Evolutionary conservation across 2,113 vertebrate genomes (phyloP).

Genomic region (Mastomys natalensis): DNA sequence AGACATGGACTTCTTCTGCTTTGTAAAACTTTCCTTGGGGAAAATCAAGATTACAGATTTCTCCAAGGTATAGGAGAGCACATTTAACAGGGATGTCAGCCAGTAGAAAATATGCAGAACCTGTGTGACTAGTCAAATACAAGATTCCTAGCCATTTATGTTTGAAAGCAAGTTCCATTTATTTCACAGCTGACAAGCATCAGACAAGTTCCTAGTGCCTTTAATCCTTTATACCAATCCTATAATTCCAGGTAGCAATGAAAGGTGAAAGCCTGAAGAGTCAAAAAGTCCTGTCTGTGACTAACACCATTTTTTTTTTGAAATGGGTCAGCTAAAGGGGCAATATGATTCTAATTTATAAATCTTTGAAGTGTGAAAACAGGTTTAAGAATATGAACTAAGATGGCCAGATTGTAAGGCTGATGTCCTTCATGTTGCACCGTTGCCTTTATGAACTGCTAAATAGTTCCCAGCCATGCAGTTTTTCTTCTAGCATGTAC

Average conservation of each 20-base stretch:
- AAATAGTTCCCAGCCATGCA: not conserved
- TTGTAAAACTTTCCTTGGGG: conserved; percentile 26
- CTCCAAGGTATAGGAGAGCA: conserved; percentile 21
- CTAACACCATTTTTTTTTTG: not conserved
- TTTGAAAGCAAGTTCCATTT: not conserved
- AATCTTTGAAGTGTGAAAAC: not conserved
- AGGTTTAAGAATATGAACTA: not conserved
- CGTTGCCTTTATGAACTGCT: not conserved
- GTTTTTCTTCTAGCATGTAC: not conserved
- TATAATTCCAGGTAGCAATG: not conserved
- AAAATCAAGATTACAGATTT: conserved; percentile 45
- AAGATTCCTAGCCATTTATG: not conserved
- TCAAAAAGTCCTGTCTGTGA: conserved; percentile 2
- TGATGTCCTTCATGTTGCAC: not conserved
- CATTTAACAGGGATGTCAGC: not conserved
- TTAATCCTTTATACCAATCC: not conserved
- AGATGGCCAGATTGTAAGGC: not conserved
- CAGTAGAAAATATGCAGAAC: not conserved
- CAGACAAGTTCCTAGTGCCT: not conserved
- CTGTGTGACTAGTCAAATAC: not conserved
- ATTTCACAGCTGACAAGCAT: not conserved
- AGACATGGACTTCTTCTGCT: not conserved
- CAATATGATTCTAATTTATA: conserved; percentile 3
- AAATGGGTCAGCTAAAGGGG: conserved; percentile 20
- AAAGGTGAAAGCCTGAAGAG: not conserved